Conservation (phyloP, 53 echinoderm and acorn worm species). For the Paelopatides confundens region DNA sequence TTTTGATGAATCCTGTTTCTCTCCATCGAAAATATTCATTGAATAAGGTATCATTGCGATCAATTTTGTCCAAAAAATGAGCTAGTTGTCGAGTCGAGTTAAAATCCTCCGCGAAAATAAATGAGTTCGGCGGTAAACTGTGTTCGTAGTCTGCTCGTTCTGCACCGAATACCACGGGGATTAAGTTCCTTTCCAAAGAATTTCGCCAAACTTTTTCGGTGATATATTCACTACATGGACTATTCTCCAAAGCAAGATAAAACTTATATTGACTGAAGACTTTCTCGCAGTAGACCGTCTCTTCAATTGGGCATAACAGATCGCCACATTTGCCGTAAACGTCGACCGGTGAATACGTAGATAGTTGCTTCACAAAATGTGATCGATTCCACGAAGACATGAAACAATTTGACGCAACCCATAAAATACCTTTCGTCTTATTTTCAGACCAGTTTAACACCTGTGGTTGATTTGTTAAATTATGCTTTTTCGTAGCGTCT, state of each 20-base stretch:
- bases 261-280: slow-evolving; percentile 71
- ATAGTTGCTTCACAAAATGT: neutral
- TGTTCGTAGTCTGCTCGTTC: slow-evolving; percentile 70
- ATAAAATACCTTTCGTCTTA: slow-evolving; percentile 13
- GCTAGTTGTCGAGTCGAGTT: slow-evolving; percentile 14
- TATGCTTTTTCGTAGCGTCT: neutral
- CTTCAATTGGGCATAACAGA: slow-evolving; percentile 54
- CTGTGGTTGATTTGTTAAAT: neutral
- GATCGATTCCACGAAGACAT: neutral
- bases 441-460: slow-evolving; percentile 10
- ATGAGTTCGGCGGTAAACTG: slow-evolving; percentile 75
- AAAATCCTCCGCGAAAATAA: slow-evolving; percentile 83
- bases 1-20: neutral
- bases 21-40: slow-evolving; percentile 28
- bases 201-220: slow-evolving; percentile 89
- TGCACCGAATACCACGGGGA: slow-evolving; percentile 84
- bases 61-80: neutral
- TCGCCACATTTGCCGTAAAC: slow-evolving; percentile 71
- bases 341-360: slow-evolving; percentile 53
- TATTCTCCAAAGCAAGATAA: slow-evolving; percentile 80
- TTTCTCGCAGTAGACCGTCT: neutral
- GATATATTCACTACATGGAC: slow-evolving; percentile 86
- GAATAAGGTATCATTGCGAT: slow-evolving; percentile 15
- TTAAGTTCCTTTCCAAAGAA: slow-evolving; percentile 52
- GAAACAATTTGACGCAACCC: slow-evolving; percentile 32